Evolutionary conservation across 2,797 vertebrate species (phyloP).

Genomic region (Echeneis naucrates): DNA sequence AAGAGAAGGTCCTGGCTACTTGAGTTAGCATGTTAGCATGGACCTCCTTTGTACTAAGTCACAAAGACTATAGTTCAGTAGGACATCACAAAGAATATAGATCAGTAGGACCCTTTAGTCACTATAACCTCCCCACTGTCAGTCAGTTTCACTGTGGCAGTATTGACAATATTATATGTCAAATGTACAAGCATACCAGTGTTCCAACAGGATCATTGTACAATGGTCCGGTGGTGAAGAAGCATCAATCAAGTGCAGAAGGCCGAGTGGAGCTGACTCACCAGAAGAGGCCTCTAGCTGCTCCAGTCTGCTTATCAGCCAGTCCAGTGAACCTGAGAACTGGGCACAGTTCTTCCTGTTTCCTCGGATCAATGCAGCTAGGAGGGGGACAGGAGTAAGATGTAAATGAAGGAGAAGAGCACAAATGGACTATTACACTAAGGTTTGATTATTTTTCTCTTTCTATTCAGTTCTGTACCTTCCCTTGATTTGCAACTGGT

Average conservation of each 20-base stretch:
- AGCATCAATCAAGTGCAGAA: not conserved
- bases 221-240: not conserved
- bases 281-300: slow-evolving; percentile 95
- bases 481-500: too few relatives aligned
- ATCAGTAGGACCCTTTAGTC: too few relatives aligned
- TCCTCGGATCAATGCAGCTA: slow-evolving; percentile 95
- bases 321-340: slow-evolving; percentile 95
- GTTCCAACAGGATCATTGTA: not conserved
- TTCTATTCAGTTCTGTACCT: too few relatives aligned
- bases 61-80: too few relatives aligned
- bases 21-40: not conserved
- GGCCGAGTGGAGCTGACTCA: slow-evolving; percentile 73
- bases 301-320: slow-evolving; percentile 95
- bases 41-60: too few relatives aligned
- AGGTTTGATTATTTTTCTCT: not conserved
- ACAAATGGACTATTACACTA: not conserved
- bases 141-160: too few relatives aligned
- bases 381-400: slow-evolving; percentile 9
- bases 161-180: too few relatives aligned
- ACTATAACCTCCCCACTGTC: too few relatives aligned
- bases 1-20: not conserved
- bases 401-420: not conserved
- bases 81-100: too few relatives aligned
- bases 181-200: not conserved
- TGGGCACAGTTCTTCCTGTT: slow-evolving; percentile 99